Percentiles rank a stretch among this genome's conserved stretches.
Evolutionary conservation across 1,140 invertebrate genomes (phyloP).

Genomic region (Ooceraea biroi): DNA sequence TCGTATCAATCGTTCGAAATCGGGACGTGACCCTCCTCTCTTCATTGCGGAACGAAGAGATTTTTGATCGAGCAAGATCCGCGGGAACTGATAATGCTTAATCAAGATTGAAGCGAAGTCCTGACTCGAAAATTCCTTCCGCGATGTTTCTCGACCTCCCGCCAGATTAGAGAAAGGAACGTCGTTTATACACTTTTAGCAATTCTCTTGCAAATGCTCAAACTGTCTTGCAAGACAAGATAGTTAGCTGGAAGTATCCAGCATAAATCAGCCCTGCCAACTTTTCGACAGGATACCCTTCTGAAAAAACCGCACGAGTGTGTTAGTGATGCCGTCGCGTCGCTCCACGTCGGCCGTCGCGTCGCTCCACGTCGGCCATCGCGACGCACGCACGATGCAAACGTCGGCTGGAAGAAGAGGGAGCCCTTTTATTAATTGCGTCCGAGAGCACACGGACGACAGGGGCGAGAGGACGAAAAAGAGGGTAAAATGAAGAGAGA

Average conservation of each 20-base stretch:
- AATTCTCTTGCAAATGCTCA: background rate
- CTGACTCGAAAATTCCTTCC: constrained; percentile 31
- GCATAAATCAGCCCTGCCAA: constrained; percentile 10
- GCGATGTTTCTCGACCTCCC: background rate
- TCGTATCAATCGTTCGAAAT: constrained; percentile 6
- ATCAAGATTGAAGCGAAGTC: constrained; percentile 40
- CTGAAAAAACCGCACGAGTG: constrained; percentile 28
- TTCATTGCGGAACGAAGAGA: background rate
- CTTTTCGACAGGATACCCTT: constrained; percentile 13
- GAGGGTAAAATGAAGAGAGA: background rate
- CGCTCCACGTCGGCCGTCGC: constrained; percentile 46
- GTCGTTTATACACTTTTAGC: constrained; percentile 1
- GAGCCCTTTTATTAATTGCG: constrained; percentile 73
- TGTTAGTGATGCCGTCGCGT: constrained; percentile 29
- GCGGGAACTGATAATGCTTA: constrained; percentile 30
- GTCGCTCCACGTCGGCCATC: constrained; percentile 50
- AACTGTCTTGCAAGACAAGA: constrained; percentile 31
- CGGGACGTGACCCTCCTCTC: background rate
- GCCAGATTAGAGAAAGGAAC: background rate
- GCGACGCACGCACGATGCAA: background rate
- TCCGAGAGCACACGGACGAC: constrained; percentile 34
- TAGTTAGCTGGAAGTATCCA: constrained; percentile 5
- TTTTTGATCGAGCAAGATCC: background rate
- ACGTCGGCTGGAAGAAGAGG: constrained; percentile 14
- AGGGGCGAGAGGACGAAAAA: constrained; percentile 13